phyloP scores from a whole-genome alignment of 2,888 invertebrate genomes.

The Panorpa germanica region DNA sequence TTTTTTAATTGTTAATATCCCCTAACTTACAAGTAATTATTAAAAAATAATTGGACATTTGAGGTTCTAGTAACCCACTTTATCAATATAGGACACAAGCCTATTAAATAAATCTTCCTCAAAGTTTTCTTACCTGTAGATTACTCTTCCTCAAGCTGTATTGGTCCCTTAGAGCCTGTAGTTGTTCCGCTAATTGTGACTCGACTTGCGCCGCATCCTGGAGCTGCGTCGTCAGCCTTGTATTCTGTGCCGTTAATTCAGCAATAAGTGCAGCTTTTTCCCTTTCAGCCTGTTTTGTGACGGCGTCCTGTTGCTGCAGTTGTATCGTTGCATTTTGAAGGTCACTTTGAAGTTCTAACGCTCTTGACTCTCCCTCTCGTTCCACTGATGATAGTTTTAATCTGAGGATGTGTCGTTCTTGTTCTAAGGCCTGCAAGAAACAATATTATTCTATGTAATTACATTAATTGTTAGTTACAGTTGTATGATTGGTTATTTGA shows the following conservation, averaged over 20 bases:
- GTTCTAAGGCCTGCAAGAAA: slow-evolving; percentile 63
- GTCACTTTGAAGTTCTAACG: slow-evolving; percentile 78
- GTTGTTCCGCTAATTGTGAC: slow-evolving; percentile 58
- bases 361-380: slow-evolving; percentile 73
- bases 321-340: slow-evolving; percentile 43
- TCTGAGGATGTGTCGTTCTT: slow-evolving; percentile 76
- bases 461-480: too few relatives aligned
- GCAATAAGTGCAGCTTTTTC: slow-evolving; percentile 66
- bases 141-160: slow-evolving; percentile 62
- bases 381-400: slow-evolving; percentile 70
- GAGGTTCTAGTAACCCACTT: too few relatives aligned
- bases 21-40: too few relatives aligned
- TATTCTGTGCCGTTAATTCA: slow-evolving; percentile 78
- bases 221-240: slow-evolving; percentile 65
- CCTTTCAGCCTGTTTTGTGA: slow-evolving; percentile 34
- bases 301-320: slow-evolving; percentile 33
- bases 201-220: slow-evolving; percentile 68
- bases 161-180: slow-evolving; percentile 68
- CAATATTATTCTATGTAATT: slow-evolving; percentile 10
- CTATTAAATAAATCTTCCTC: too few relatives aligned
- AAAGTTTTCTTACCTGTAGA: slow-evolving; percentile 29
- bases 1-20: too few relatives aligned
- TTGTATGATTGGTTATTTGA: too few relatives aligned
- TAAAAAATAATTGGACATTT: too few relatives aligned
- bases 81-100: too few relatives aligned